Conservation (phyloP, 2,888 invertebrate genomes). For the Sepioteuthis lessoniana region DNA sequence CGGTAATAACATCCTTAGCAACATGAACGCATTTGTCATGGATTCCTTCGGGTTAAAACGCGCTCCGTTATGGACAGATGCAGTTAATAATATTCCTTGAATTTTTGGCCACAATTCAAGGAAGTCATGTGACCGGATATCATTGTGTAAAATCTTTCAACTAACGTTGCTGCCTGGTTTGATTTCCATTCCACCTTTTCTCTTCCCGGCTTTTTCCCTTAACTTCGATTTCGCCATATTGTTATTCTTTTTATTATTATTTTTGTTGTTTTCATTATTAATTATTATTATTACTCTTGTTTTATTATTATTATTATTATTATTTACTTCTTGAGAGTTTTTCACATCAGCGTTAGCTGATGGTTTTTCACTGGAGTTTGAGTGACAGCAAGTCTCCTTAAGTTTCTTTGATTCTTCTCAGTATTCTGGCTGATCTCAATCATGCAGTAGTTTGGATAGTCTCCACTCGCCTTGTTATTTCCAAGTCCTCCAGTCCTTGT, state of each 20-base stretch:
- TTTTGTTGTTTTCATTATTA: neutral
- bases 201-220: neutral
- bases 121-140: neutral
- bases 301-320: neutral
- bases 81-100: neutral
- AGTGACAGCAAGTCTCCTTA: no score
- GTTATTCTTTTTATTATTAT: neutral
- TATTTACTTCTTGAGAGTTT: no score
- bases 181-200: neutral
- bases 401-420: no score
- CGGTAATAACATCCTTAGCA: neutral
- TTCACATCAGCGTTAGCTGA: no score
- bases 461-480: no score
- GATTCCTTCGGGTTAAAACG: neutral
- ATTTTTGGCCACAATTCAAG: neutral
- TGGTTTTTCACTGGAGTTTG: no score
- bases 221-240: neutral
- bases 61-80: neutral
- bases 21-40: constrained; percentile 21
- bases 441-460: no score
- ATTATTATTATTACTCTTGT: neutral
- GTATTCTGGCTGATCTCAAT: no score
- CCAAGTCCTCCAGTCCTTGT: no score
- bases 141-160: neutral
- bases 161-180: neutral